Percentiles rank a stretch among this genome's conserved stretches.
Conservation (phyloP, 2,113 vertebrate genomes). For the Rallus limicola region DNA sequence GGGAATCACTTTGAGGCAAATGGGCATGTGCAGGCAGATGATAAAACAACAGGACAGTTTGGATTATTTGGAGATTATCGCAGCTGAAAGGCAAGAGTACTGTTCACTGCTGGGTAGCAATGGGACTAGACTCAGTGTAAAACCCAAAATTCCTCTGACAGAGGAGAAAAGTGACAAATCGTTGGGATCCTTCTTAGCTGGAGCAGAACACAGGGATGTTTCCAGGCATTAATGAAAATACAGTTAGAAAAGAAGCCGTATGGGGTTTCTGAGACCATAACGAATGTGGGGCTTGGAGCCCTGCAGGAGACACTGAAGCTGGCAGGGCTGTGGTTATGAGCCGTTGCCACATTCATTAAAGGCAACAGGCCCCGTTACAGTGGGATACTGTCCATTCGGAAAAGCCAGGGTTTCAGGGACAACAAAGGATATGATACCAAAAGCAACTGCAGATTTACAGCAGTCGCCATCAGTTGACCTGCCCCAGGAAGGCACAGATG, state of each 20-base stretch:
- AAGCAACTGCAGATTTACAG: background rate
- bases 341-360: background rate
- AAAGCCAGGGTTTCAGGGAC: background rate
- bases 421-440: background rate
- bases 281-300: background rate
- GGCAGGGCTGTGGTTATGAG: background rate
- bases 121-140: background rate
- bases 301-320: background rate
- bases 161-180: background rate
- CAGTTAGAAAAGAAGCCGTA: background rate
- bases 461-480: background rate
- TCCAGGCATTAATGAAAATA: background rate
- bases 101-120: background rate
- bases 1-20: background rate
- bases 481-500: background rate
- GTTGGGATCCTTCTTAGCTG: background rate
- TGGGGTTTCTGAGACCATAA: background rate
- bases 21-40: background rate
- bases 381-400: fast-evolving
- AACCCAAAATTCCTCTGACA: background rate
- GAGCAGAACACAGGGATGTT: background rate
- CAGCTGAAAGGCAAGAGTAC: background rate
- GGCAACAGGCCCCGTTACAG: background rate
- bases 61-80: background rate
- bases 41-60: background rate